Base-by-base conservation (phyloP, 2,113 vertebrate species). In the Ceratotherium simum region DNA sequence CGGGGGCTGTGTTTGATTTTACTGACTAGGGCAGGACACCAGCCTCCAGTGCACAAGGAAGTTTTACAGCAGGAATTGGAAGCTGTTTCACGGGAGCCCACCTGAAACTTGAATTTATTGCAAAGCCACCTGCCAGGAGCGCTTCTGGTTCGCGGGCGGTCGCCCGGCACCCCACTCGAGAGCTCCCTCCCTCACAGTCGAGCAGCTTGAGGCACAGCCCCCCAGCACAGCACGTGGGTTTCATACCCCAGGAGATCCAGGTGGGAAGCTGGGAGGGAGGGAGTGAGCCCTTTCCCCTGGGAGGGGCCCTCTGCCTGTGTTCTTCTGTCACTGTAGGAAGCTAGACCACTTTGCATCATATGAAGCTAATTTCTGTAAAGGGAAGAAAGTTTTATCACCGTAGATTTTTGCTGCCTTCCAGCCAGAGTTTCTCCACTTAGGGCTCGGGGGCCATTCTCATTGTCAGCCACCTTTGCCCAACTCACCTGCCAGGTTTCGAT, bases 21-120 rank as follows among this genome's bases (percentile, higher is more conserved):
- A 11, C 21, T 25, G 1, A 6, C 2, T 3, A 1, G 23, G 33
- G 48, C 29, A n/a, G 64, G 60, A 13, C 2, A 2, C 3, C 8
- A 0, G 11, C 5, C 36, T 12, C 48, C 16, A 1, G 17, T 0
- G 25, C 3, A 0, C 3, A 2, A 25, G 90, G 23, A 23, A 1
- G 10, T 12, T 17, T 8, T 1, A 1, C 12, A 1, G 3, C n/a
- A 56, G 25, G 16, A 4, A 1, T 6, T 0, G 1, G 56, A 48
- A 31, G 67, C 79, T 54, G 60, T n/a, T 20, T 21, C 0, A 0
- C 16, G 27, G 39, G 54, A 42, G 64, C 6, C 51, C 78, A 4
- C 60, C 76, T 10, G 36, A 42, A 33, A 7, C 83, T 16, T 56
- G 76, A 27, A 3, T 12, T 14, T 1, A 8, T 4, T 0, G 1